phyloP scores from a whole-genome alignment of 2,113 vertebrate species.

The Stomatorhinus ivindoensis region DNA sequence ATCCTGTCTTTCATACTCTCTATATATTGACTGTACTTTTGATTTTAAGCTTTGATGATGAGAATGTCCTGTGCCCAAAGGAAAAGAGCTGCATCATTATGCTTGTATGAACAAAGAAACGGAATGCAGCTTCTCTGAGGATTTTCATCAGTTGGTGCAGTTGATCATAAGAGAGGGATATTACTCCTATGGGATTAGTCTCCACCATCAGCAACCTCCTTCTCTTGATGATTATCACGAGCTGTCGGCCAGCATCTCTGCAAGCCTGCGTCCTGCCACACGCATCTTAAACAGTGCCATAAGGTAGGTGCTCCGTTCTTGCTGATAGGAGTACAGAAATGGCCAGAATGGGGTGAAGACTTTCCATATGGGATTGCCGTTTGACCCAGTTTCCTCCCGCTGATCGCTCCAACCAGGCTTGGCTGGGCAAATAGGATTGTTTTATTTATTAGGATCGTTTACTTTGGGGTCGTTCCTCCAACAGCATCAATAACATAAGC shows the following conservation, averaged over 20 bases:
- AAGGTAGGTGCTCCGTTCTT: not conserved
- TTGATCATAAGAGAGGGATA: not conserved
- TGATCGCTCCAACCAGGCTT: not conserved
- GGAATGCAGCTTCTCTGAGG: not conserved
- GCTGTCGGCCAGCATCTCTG: not conserved
- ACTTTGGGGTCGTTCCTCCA: not conserved
- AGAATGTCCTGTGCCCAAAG: not conserved
- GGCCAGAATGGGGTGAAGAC: not conserved
- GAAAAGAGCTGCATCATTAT: not conserved
- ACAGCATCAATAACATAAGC: not conserved
- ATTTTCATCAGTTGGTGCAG: not conserved
- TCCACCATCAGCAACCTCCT: not conserved
- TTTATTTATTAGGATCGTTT: not conserved
- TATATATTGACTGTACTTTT: not conserved
- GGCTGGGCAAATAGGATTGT: conserved; percentile 3
- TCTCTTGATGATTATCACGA: not conserved
- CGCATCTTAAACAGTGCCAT: not conserved
- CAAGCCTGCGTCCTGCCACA: not conserved
- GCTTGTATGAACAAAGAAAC: not conserved
- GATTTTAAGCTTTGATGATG: not conserved
- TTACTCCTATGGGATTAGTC: not conserved
- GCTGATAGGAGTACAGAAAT: not conserved
- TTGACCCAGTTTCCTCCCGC: conserved; percentile 46
- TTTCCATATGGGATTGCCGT: conserved; percentile 50
- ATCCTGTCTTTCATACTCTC: not conserved